phyloP scores from a whole-genome alignment of 2,888 invertebrate species.

The Polydrusus tereticollis region DNA sequence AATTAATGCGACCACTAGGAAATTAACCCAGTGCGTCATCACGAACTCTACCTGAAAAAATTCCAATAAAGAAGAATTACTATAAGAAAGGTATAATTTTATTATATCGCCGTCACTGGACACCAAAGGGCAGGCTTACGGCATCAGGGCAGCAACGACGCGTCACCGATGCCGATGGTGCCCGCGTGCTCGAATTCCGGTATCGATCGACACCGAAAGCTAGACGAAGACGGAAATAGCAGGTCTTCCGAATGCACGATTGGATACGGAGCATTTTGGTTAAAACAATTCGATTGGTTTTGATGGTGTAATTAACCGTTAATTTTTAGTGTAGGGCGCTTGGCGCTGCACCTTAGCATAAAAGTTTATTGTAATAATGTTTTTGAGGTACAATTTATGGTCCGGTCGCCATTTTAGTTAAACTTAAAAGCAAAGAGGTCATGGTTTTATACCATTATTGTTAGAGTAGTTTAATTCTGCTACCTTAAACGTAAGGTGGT shows the following conservation, averaged over 20 bases:
- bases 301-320: background rate
- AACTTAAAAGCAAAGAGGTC: no score
- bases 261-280: background rate
- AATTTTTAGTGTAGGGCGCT: background rate
- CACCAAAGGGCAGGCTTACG: slow-evolving; percentile 9
- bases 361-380: no score
- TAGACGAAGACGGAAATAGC: slow-evolving; percentile 13
- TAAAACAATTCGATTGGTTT: background rate
- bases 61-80: no score
- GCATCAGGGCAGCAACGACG: slow-evolving; percentile 11
- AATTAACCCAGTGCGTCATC: no score
- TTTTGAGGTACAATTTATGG: no score
- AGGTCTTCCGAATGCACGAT: background rate
- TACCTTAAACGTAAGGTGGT: no score
- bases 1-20: no score
- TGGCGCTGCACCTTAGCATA: no score
- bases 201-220: slow-evolving; percentile 22
- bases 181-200: slow-evolving; percentile 30
- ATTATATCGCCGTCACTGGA: background rate
- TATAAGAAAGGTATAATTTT: background rate
- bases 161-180: slow-evolving; percentile 4
- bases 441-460: no score
- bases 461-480: no score
- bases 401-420: no score
- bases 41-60: no score